These are phyloP conservation scores for Phasia obesa DNA, from an alignment of 2,888 invertebrate genomes.

Conservation along the genomic window DNA sequence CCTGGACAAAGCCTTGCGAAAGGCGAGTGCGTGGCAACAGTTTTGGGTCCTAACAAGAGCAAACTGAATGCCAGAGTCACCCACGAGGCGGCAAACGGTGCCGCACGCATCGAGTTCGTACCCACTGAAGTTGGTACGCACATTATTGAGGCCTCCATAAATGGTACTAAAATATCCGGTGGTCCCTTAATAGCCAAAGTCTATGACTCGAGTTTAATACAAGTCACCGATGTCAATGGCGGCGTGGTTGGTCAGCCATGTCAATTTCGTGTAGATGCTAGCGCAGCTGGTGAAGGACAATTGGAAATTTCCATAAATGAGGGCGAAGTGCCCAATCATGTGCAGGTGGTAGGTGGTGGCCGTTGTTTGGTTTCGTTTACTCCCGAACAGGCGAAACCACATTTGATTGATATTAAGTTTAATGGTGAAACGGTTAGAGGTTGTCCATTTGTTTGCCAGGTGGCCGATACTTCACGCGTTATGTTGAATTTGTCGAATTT, in stretches of 20 bases:
- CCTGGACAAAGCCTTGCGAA: conserved; percentile 84
- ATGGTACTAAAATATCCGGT: conserved; percentile 93
- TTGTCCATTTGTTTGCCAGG: conserved; percentile 94
- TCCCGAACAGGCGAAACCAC: conserved; percentile 94
- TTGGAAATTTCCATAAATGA: conserved; percentile 99
- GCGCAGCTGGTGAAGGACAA: conserved; percentile 99
- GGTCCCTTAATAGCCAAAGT: conserved; percentile 97
- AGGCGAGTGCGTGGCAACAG: conserved; percentile 86
- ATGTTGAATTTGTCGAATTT: conserved; percentile 88
- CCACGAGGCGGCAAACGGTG: conserved; percentile 91
- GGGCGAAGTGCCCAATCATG: conserved; percentile 99
- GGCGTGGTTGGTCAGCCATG: conserved; percentile 97
- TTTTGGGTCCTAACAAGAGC: conserved; percentile 92
- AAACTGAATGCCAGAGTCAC: conserved; percentile 91
- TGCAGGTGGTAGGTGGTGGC: conserved; percentile 97
- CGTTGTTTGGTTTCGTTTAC: conserved; percentile 97
- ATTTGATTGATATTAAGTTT: conserved; percentile 97
- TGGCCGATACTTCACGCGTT: conserved; percentile 90
- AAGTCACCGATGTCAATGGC: conserved; percentile 96
- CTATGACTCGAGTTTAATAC: conserved; percentile 96
- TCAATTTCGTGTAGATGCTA: conserved; percentile 98
- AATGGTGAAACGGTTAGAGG: conserved; percentile 96
- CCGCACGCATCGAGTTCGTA: conserved; percentile 95
- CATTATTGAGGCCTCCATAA: conserved; percentile 94
- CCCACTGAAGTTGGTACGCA: conserved; percentile 97